phyloP scores from a whole-genome alignment of 2,797 vertebrate genomes.

The Coccyzus lansbergi region DNA sequence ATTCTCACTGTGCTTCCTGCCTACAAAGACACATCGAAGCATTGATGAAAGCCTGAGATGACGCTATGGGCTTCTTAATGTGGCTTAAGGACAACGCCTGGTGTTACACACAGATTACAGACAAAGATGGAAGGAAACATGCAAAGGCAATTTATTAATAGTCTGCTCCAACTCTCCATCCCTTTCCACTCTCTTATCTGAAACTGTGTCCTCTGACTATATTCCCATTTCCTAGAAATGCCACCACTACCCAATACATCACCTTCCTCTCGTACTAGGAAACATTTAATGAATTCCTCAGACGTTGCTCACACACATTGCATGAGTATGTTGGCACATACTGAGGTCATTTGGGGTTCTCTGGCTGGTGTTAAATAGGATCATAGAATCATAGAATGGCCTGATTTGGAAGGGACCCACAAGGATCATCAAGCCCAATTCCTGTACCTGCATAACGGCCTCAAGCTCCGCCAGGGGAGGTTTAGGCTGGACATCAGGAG shows the following conservation, averaged over 20 bases:
- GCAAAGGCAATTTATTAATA: background rate
- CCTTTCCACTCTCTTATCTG: background rate
- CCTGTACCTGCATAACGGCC: background rate
- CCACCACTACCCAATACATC: background rate
- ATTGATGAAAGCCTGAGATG: background rate
- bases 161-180: background rate
- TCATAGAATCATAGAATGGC: too few species aligned
- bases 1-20: conserved; percentile 34
- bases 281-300: background rate
- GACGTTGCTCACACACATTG: background rate
- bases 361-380: background rate
- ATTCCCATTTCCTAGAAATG: background rate
- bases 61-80: background rate
- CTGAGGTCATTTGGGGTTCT: background rate
- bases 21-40: background rate
- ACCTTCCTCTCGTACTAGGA: background rate
- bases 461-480: too few species aligned
- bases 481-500: too few species aligned
- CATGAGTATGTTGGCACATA: background rate
- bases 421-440: too few species aligned
- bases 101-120: background rate
- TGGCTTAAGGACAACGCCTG: background rate
- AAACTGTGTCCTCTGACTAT: background rate
- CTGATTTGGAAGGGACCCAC: too few species aligned
- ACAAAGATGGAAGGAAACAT: conserved; percentile 20